Conservation (phyloP, 2,797 vertebrate genomes). For the Gastrophryne carolinensis region DNA sequence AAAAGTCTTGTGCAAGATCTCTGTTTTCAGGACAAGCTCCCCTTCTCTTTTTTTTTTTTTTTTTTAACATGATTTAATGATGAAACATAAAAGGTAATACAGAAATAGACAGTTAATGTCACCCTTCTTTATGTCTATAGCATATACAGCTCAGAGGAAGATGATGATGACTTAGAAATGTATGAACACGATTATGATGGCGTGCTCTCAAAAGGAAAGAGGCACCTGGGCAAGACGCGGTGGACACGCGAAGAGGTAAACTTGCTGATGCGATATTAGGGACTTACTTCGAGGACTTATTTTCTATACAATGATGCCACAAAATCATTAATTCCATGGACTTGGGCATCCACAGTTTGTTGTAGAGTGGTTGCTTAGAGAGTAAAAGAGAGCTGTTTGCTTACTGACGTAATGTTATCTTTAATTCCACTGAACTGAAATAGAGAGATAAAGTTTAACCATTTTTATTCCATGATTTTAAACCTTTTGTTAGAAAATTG, state of each 20-base stretch:
- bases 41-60: constrained; percentile 47
- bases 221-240: constrained; percentile 94
- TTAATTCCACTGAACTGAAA: background rate
- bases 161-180: constrained; percentile 94
- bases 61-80: constrained; percentile 55
- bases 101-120: background rate
- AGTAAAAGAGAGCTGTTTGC: constrained; percentile 1
- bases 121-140: constrained; percentile 22
- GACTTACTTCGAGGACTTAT: background rate
- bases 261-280: background rate
- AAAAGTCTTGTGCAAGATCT: constrained; percentile 85
- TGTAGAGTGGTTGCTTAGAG: constrained; percentile 40
- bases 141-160: constrained; percentile 97
- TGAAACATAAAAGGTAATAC: background rate
- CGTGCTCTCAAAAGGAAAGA: constrained; percentile 89
- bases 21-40: constrained; percentile 75
- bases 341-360: constrained; percentile 35
- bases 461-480: background rate
- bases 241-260: constrained; percentile 97
- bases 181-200: constrained; percentile 97
- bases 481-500: background rate
- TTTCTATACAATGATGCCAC: background rate
- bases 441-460: background rate
- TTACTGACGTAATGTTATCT: constrained; percentile 5
- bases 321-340: background rate